phyloP scores from a whole-genome alignment of 2,888 invertebrate species.

The Endotricha flammealis region DNA sequence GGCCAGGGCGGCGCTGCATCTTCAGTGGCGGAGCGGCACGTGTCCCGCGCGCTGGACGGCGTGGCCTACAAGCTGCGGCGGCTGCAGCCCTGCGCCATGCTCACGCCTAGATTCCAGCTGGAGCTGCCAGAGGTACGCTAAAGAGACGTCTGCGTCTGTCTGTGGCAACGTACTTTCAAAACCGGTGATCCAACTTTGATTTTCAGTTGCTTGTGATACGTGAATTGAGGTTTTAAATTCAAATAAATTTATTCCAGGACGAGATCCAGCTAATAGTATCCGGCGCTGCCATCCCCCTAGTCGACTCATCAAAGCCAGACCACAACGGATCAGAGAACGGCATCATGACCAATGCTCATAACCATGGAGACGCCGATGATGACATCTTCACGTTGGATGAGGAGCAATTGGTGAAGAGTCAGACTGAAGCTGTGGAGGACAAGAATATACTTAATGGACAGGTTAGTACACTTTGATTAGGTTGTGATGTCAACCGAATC shows the following conservation, averaged over 20 bases:
- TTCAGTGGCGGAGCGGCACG: slow-evolving; percentile 41
- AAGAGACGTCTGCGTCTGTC: background rate
- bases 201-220: too few species aligned
- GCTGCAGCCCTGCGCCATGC: slow-evolving; percentile 91
- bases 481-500: too few species aligned
- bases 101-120: slow-evolving; percentile 87
- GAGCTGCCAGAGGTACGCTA: slow-evolving; percentile 87
- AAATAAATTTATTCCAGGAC: slow-evolving; percentile 63
- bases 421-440: slow-evolving; percentile 29
- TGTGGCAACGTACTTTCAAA: too few species aligned
- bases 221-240: too few species aligned
- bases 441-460: slow-evolving; percentile 39
- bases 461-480: slow-evolving; percentile 33
- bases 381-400: slow-evolving; percentile 92
- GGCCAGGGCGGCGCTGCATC: slow-evolving; percentile 22
- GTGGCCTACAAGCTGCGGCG: slow-evolving; percentile 93
- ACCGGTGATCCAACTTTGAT: too few species aligned
- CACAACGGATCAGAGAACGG: slow-evolving; percentile 12
- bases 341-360: slow-evolving; percentile 16
- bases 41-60: slow-evolving; percentile 80
- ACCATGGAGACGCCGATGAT: slow-evolving; percentile 81
- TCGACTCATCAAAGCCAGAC: slow-evolving; percentile 41
- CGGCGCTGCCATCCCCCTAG: slow-evolving; percentile 86
- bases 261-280: slow-evolving; percentile 83
- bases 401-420: slow-evolving; percentile 70